Conservation (phyloP, 1,140 invertebrate species). For the Bombus confusus region DNA sequence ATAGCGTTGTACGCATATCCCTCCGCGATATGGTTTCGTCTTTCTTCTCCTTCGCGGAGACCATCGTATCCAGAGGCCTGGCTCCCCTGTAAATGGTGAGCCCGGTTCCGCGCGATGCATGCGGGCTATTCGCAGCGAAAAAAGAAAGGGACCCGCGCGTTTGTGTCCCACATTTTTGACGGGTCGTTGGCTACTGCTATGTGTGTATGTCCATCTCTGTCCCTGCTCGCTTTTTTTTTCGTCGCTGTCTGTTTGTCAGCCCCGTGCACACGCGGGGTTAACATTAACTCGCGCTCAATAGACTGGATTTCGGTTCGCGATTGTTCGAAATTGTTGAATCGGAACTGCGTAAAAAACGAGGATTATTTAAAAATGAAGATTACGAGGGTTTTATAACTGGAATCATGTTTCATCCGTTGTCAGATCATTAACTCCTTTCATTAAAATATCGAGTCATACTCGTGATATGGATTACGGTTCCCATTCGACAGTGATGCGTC, state of each 20-base stretch:
- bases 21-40: constrained; percentile 58
- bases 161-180: constrained; percentile 70
- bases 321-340: background rate
- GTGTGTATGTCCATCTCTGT: constrained; percentile 7
- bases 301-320: constrained; percentile 4
- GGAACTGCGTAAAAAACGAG: background rate
- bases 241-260: constrained; percentile 15
- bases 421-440: background rate
- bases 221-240: constrained; percentile 16
- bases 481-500: background rate
- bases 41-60: constrained; percentile 64
- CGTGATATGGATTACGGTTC: no score
- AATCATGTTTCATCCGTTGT: background rate
- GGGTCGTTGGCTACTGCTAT: constrained; percentile 62
- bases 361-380: background rate
- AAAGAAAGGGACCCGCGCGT: constrained; percentile 55
- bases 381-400: background rate
- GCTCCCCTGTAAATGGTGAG: constrained; percentile 60
- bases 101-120: constrained; percentile 61
- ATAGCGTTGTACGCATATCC: constrained; percentile 60
- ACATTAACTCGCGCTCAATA: constrained; percentile 29
- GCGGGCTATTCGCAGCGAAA: constrained; percentile 69
- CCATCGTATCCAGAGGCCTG: constrained; percentile 69
- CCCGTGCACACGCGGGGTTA: background rate
- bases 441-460: background rate